Conservation (phyloP, 2,797 vertebrate genomes). For the Tiaroga cobitis region DNA sequence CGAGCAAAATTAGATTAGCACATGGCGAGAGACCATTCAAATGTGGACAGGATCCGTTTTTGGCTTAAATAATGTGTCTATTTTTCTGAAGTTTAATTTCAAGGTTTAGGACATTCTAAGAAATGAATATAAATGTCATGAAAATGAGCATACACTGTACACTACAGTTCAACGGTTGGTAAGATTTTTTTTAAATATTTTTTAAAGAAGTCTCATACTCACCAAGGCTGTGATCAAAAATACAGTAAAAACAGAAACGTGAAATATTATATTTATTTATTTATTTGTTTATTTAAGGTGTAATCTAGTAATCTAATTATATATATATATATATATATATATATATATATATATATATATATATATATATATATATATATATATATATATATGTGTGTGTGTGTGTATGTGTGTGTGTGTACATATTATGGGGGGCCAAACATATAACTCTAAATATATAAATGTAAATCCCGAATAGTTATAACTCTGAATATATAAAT, state of each 20-base stretch:
- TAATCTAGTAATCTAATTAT: no score
- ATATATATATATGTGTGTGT: no score
- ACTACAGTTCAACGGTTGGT: background rate
- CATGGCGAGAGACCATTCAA: background rate
- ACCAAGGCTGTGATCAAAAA: background rate
- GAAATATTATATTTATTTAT: background rate
- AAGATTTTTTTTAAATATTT: background rate
- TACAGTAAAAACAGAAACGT: background rate
- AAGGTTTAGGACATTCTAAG: background rate
- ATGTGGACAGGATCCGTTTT: background rate
- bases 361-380: no score
- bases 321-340: background rate
- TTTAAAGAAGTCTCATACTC: background rate
- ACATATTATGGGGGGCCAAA: no score
- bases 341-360: no score
- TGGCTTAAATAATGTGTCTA: background rate
- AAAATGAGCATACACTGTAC: no score
- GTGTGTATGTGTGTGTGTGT: no score
- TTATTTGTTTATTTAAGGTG: no score
- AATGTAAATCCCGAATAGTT: no score
- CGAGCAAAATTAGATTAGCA: constrained; percentile 31
- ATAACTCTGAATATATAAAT: no score
- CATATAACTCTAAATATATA: no score
- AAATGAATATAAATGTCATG: background rate
- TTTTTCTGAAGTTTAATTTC: background rate